phyloP scores from a whole-genome alignment of 2,113 vertebrate species.

The Pseudorectes ferrugineus region DNA sequence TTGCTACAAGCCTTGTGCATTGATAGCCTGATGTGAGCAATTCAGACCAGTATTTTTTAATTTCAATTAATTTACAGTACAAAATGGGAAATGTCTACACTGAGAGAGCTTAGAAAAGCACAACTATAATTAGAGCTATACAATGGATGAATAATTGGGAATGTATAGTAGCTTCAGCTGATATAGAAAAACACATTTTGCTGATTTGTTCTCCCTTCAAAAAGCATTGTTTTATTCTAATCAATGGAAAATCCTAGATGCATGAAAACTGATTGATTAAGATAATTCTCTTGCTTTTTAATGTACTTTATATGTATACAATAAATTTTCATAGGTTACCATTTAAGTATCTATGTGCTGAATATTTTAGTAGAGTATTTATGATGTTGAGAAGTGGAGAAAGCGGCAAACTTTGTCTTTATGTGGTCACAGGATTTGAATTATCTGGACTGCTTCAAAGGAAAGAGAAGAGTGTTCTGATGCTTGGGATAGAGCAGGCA shows the following conservation, averaged over 20 bases:
- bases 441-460: neutral
- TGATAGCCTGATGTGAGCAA: neutral
- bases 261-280: neutral
- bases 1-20: neutral
- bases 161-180: neutral
- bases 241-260: neutral
- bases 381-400: neutral
- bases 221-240: neutral
- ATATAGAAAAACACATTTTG: neutral
- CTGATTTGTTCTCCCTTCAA: neutral
- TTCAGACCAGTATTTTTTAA: neutral
- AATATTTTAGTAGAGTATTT: neutral
- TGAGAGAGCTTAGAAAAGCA: neutral
- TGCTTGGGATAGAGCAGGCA: neutral
- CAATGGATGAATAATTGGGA: neutral
- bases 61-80: neutral
- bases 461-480: neutral
- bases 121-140: neutral
- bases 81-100: neutral
- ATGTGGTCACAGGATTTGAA: neutral
- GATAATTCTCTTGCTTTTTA: neutral
- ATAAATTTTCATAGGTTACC: neutral
- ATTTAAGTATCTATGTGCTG: neutral
- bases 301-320: neutral
- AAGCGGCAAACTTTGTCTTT: neutral